Conservation (phyloP, 2,113 vertebrate species). For the Lanius ludovicianus region DNA sequence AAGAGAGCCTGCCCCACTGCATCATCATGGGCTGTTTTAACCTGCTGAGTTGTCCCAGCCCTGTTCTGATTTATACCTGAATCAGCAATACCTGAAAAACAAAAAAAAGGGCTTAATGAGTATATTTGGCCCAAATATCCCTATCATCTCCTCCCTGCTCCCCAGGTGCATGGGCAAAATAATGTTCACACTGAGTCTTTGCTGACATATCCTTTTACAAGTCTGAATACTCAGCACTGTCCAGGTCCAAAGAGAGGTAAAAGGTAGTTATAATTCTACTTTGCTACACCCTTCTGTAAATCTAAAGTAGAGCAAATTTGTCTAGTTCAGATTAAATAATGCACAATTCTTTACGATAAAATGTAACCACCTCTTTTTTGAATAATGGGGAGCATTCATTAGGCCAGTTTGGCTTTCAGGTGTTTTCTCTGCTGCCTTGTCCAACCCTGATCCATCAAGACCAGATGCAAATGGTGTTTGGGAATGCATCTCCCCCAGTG, state of each 20-base stretch:
- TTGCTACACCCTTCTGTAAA: neutral
- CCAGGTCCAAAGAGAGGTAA: neutral
- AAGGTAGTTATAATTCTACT: neutral
- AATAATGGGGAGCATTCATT: neutral
- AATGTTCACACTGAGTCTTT: neutral
- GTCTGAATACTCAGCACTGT: neutral
- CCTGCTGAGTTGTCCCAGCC: neutral
- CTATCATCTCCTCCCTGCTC: neutral
- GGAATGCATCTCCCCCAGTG: neutral
- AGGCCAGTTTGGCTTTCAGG: neutral
- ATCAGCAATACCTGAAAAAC: neutral
- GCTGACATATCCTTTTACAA: neutral
- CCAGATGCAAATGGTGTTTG: neutral
- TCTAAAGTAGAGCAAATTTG: neutral
- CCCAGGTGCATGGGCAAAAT: neutral
- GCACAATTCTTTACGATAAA: neutral
- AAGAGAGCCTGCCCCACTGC: fast-evolving
- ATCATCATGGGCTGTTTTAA: neutral
- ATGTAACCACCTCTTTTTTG: neutral
- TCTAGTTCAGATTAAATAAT: neutral
- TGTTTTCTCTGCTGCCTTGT: neutral
- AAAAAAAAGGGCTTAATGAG: neutral
- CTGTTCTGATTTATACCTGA: neutral
- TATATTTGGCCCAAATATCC: neutral
- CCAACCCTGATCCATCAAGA: neutral